A percentile compares a stretch with the other conserved stretches of the same genome.
These are phyloP conservation scores for Monoplex corrugatus DNA, from an alignment of 2,888 invertebrate genomes.

Conservation along the genomic window DNA sequence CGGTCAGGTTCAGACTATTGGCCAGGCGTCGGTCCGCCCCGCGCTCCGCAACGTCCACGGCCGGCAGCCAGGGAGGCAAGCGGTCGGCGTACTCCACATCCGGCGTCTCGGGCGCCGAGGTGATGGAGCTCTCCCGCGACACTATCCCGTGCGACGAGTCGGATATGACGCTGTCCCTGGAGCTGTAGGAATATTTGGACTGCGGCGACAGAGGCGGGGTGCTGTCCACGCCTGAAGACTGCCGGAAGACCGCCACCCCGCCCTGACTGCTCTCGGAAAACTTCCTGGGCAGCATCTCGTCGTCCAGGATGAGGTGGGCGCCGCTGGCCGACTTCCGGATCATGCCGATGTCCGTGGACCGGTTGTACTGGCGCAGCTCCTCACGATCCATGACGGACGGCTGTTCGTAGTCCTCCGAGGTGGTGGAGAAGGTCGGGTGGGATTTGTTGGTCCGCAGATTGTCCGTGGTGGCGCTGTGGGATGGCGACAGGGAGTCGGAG, in stretches of 20 bases:
- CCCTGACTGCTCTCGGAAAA: conserved; percentile 34
- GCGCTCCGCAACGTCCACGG: not conserved
- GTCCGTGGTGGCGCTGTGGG: not conserved
- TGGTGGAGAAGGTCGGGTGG: conserved; percentile 33
- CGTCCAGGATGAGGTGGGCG: conserved; percentile 72
- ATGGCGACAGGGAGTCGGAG: not conserved
- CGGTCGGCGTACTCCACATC: conserved; percentile 47
- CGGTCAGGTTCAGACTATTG: not conserved
- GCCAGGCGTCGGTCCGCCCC: not conserved
- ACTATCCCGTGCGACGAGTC: conserved; percentile 63
- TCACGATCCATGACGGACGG: not conserved
- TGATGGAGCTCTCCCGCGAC: conserved; percentile 52
- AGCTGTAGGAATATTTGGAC: conserved; percentile 71
- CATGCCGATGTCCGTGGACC: conserved; percentile 53
- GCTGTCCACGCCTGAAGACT: conserved; percentile 66
- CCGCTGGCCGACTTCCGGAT: conserved; percentile 77
- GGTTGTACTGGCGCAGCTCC: conserved; percentile 36
- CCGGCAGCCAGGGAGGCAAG: conserved; percentile 43
- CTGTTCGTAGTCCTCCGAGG: not conserved
- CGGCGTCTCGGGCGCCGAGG: conserved; percentile 58
- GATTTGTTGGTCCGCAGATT: not conserved
- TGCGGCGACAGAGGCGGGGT: conserved; percentile 72
- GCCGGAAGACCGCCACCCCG: conserved; percentile 48
- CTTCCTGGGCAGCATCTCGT: conserved; percentile 57
- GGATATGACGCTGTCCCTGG: conserved; percentile 70